phyloP scores from a whole-genome alignment of 2,113 vertebrate species.

The Thermophis baileyi region DNA sequence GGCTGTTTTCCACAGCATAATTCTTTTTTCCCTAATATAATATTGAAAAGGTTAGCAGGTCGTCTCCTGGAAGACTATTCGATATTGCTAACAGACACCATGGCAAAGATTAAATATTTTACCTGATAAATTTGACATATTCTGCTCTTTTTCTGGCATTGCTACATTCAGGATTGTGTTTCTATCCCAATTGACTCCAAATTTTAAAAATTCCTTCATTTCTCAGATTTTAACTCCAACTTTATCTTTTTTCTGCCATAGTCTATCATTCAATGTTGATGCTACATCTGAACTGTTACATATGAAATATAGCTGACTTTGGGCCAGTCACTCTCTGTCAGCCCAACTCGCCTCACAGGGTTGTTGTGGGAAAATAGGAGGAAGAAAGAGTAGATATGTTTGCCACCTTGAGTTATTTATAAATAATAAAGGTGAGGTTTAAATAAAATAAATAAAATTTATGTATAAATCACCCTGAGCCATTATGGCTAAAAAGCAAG shows the following conservation, averaged over 20 bases:
- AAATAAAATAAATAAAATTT: background rate
- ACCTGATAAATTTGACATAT: background rate
- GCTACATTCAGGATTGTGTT: background rate
- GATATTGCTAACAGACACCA: background rate
- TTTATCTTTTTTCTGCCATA: background rate
- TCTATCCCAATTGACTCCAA: background rate
- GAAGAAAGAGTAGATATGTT: background rate
- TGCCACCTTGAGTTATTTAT: too few relatives aligned
- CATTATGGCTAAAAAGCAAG: background rate
- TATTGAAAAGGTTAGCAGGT: background rate
- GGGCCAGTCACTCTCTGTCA: too few relatives aligned
- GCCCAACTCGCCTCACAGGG: too few relatives aligned
- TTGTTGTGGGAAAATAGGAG: background rate
- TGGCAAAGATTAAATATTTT: conserved; percentile 11
- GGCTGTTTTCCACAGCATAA: background rate
- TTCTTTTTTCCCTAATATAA: background rate
- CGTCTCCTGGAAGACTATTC: background rate
- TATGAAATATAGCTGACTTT: too few relatives aligned
- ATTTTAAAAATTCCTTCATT: background rate
- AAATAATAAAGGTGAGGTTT: too few relatives aligned
- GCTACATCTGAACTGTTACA: too few relatives aligned
- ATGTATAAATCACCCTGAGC: background rate
- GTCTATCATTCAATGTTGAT: background rate
- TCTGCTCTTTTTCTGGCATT: background rate
- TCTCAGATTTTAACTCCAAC: background rate